A percentile compares a stretch with the other conserved stretches of the same genome.
Evolutionary conservation across 2,888 invertebrate species (phyloP).

Genomic region (Diaprepes abbreviatus): DNA sequence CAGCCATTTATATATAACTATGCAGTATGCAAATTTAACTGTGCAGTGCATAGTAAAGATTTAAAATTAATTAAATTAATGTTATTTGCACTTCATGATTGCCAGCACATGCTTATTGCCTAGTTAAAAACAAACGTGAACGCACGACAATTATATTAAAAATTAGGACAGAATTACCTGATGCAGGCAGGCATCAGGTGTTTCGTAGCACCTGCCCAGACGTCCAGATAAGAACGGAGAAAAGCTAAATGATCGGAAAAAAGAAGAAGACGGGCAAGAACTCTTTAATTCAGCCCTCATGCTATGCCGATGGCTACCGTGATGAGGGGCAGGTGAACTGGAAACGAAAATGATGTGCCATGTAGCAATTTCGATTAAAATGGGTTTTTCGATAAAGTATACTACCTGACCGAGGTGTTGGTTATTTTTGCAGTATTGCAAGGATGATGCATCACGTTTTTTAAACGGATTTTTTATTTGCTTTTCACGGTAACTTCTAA

Average conservation of each 20-base stretch:
- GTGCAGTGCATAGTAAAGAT: too few species aligned
- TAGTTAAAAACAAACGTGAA: not conserved
- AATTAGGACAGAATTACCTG: constrained; percentile 9
- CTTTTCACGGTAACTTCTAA: too few species aligned
- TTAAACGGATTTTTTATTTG: too few species aligned
- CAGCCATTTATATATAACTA: too few species aligned
- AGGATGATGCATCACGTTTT: too few species aligned
- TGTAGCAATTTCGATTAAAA: constrained; percentile 45
- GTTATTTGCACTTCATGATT: too few species aligned
- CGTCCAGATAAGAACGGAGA: constrained; percentile 33
- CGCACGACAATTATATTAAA: constrained; percentile 4
- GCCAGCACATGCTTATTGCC: not conserved
- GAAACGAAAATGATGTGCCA: constrained; percentile 36
- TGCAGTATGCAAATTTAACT: too few species aligned
- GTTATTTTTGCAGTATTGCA: too few species aligned
- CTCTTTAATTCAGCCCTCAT: constrained; percentile 52
- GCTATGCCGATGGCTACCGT: constrained; percentile 53
- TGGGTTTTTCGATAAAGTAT: constrained; percentile 28
- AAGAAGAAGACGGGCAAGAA: constrained; percentile 31
- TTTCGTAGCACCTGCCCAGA: constrained; percentile 35
- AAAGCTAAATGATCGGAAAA: constrained; percentile 35
- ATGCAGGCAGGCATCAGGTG: constrained; percentile 38
- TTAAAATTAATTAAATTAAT: too few species aligned
- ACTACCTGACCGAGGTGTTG: constrained; percentile 23
- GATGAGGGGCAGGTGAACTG: constrained; percentile 54